phyloP scores from a whole-genome alignment of 2,797 vertebrate species.

The Paramormyrops hopkinsi region DNA sequence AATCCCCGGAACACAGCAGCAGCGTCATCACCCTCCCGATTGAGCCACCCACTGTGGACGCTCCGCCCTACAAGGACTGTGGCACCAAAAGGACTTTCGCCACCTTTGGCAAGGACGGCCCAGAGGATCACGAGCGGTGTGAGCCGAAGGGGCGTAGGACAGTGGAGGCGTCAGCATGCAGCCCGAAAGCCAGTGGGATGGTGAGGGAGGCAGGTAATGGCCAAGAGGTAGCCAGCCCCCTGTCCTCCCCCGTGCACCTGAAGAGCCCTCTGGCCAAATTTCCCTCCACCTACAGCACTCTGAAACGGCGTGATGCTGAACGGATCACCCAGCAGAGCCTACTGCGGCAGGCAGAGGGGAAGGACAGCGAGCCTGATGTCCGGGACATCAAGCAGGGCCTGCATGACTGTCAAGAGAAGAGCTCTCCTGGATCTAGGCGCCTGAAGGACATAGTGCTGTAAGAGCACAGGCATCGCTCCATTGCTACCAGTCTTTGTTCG shows the following conservation, averaged over 20 bases:
- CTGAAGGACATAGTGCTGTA: conserved; percentile 97
- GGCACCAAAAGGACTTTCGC: conserved; percentile 95
- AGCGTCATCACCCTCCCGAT: conserved; percentile 91
- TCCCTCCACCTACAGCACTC: conserved; percentile 67
- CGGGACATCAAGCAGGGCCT: conserved; percentile 85
- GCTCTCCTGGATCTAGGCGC: conserved; percentile 81
- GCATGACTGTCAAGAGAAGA: conserved; percentile 84
- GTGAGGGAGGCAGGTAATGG: conserved; percentile 92
- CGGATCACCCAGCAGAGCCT: conserved; percentile 83
- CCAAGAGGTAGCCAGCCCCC: conserved; percentile 84
- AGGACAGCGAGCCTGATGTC: conserved; percentile 80
- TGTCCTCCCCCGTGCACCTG: conserved; percentile 87
- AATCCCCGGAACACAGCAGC: conserved; percentile 83
- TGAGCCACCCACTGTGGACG: conserved; percentile 82
- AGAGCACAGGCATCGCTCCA: conserved; percentile 30
- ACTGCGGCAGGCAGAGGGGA: conserved; percentile 85
- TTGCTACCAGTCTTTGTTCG: conserved; percentile 14
- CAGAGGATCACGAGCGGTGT: conserved; percentile 72
- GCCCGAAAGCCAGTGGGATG: conserved; percentile 86
- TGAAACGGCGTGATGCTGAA: conserved; percentile 75
- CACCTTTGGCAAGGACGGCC: conserved; percentile 93
- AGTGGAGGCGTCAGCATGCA: conserved; percentile 81
- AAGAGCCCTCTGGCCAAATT: conserved; percentile 85
- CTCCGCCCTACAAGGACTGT: conserved; percentile 86
- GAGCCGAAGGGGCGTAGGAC: conserved; percentile 83